Percentiles rank a stretch among this genome's conserved stretches.
These are phyloP conservation scores for Omphaloscelis lunosa DNA, from an alignment of 2,888 invertebrate genomes.

Conservation along the genomic window DNA sequence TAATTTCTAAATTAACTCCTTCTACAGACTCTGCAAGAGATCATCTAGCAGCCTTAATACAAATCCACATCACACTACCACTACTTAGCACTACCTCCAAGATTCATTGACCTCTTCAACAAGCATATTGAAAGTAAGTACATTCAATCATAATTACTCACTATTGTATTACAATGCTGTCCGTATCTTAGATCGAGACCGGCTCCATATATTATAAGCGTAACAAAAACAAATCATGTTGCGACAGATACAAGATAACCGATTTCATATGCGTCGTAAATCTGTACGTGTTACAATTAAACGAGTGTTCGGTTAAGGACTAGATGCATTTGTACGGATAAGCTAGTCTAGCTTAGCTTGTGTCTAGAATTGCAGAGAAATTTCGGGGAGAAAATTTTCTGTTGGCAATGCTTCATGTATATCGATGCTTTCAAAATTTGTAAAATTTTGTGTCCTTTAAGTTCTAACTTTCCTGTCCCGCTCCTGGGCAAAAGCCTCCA, in stretches of 20 bases:
- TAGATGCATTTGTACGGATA: conserved; percentile 51
- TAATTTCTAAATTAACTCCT: neutral
- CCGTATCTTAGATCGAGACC: conserved; percentile 65
- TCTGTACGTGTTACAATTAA: conserved; percentile 83
- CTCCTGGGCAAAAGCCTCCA: no score
- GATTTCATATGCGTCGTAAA: conserved; percentile 82
- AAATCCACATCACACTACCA: neutral
- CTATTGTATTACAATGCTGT: conserved; percentile 64
- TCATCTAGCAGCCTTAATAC: neutral
- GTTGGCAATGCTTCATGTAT: neutral
- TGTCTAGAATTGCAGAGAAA: neutral
- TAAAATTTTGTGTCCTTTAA: neutral
- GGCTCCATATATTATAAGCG: conserved; percentile 75
- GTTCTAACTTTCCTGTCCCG: no score
- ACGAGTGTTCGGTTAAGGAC: conserved; percentile 71
- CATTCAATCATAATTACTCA: conserved; percentile 68
- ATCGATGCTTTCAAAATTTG: neutral
- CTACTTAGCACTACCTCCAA: neutral
- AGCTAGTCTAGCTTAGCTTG: neutral
- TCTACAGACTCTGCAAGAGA: neutral
- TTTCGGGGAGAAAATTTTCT: no score
- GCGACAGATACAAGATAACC: conserved; percentile 82
- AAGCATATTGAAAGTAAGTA: conserved; percentile 52
- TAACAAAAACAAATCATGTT: conserved; percentile 81
- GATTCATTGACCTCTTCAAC: conserved; percentile 47